phyloP scores from a whole-genome alignment of 2,797 vertebrate genomes.

The Mormyrops attenuatus region DNA sequence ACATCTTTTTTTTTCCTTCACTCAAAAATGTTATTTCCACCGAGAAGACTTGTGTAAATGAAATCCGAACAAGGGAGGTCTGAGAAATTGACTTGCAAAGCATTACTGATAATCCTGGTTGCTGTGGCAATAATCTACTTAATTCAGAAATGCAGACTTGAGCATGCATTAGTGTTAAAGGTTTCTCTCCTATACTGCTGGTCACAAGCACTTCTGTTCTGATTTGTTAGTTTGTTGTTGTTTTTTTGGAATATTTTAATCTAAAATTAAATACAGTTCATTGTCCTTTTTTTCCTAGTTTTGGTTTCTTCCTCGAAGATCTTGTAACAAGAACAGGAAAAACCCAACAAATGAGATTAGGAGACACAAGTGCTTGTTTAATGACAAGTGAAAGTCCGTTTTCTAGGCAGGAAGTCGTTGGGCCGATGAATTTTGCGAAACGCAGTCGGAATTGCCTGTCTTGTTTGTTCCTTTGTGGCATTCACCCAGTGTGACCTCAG shows the following conservation, averaged over 20 bases:
- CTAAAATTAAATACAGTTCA: background rate
- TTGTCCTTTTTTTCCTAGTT: background rate
- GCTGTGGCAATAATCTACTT: conserved; percentile 40
- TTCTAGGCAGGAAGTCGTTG: background rate
- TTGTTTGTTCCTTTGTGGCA: background rate
- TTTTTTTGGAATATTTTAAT: background rate
- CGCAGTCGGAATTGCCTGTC: background rate
- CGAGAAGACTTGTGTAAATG: background rate
- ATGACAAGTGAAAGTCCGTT: background rate
- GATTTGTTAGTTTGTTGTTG: background rate
- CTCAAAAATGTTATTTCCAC: conserved; percentile 8
- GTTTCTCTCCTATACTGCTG: background rate
- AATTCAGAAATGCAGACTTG: conserved; percentile 22
- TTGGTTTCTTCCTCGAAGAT: background rate
- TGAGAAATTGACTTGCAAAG: conserved; percentile 34
- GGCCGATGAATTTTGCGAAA: background rate
- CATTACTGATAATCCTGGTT: conserved; percentile 32
- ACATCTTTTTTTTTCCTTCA: background rate
- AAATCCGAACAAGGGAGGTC: conserved; percentile 30
- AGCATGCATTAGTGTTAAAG: background rate
- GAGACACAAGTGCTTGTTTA: background rate
- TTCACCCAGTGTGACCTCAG: background rate
- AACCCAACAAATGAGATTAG: background rate
- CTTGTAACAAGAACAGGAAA: background rate
- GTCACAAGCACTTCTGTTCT: background rate